phyloP scores from a whole-genome alignment of 2,113 vertebrate genomes.

The Marcusenius ussheri region DNA sequence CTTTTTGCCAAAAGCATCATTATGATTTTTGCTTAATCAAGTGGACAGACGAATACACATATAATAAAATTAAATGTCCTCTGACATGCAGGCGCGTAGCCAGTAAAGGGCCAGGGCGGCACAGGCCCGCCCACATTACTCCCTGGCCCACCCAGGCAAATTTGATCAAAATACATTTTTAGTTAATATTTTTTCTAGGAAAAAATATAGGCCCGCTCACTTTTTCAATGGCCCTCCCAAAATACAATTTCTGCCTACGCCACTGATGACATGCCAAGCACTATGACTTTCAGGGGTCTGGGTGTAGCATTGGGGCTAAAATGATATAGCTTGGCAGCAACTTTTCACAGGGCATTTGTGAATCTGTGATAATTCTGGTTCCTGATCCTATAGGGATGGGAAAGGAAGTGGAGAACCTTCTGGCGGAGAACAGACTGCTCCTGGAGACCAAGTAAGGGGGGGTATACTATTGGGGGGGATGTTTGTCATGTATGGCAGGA shows the following conservation, averaged over 20 bases:
- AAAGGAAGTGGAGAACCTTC: constrained; percentile 94
- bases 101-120: too few species aligned
- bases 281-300: neutral
- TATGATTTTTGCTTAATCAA: neutral
- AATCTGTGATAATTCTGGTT: neutral
- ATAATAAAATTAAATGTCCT: neutral
- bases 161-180: too few species aligned
- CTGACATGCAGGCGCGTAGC: too few species aligned
- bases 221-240: too few species aligned
- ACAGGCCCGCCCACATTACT: too few species aligned
- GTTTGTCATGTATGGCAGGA: neutral
- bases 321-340: neutral
- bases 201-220: too few species aligned
- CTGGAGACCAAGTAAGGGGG: constrained; percentile 93
- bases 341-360: neutral
- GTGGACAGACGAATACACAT: neutral
- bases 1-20: neutral
- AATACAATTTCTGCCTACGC: too few species aligned
- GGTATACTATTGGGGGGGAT: constrained; percentile 35
- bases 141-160: too few species aligned
- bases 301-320: neutral
- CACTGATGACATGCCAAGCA: neutral
- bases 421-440: constrained; percentile 91
- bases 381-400: constrained; percentile 79
- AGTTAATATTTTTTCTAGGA: too few species aligned